Base-by-base conservation (phyloP, 2,888 invertebrate genomes). In the Stomorhina lunata region DNA sequence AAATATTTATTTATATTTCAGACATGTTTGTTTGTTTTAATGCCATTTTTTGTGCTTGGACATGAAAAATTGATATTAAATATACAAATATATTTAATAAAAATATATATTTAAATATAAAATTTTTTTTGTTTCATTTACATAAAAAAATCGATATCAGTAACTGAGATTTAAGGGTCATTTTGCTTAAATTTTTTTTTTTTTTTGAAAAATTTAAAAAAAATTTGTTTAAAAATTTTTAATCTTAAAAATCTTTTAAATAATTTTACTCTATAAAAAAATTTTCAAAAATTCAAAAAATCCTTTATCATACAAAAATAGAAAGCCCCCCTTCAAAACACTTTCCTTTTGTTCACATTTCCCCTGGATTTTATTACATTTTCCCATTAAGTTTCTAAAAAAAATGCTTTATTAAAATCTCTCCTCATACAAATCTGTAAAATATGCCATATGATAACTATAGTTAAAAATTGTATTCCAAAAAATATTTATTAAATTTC, bases 21-120 rank as follows among this genome's bases (percentile, higher is more conserved):
- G 55, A n/a, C 32, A 20, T 65, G 75, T 75, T 66, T 65, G 10
- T 65, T 75, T n/a, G n/a, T n/a, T n/a, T n/a, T 65, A 65, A 55
- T 65, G 37, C 59, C 5, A n/a, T 20, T 61, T 63, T 75, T 75
- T 75, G 45, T 75, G 17, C 25, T 25, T 12, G 4, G 10, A 63
- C 17, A 65, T 61, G 9, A 61, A 69, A 61, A 61, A 77, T 65
- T 55, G 43, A 55, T 53, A 69, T 53, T 59, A 68, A 59, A 59
- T 53, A 40, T 40, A 45, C 15, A 50, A 20, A 27, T 15, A 63
- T 29, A 27, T 9, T 37, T 12, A 17, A 10, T 9, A 40, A 15
- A 66, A 34, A 50, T 50, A 37, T 7, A 25, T 37, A 9, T 10
- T 9, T 32, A 53, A 53, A 37, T 17, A 55, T 29, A 55, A 68